Conservation (phyloP, 2,888 invertebrate genomes). For the Thymelicus lineola region DNA sequence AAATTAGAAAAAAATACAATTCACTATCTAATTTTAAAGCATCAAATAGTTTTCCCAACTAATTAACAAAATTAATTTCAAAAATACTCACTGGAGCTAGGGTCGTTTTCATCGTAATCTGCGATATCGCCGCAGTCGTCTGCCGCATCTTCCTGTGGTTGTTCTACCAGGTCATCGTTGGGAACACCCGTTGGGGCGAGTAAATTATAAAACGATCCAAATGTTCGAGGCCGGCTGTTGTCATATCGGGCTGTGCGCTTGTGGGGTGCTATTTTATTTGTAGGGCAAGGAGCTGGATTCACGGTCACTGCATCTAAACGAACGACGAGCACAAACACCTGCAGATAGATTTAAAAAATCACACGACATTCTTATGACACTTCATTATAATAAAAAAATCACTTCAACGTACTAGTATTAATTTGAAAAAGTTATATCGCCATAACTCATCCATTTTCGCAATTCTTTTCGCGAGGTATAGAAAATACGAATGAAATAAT, state of each 20-base stretch:
- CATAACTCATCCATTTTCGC: constrained; percentile 19
- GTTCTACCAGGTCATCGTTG: constrained; percentile 61
- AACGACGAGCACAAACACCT: constrained; percentile 49
- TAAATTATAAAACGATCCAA: constrained; percentile 65
- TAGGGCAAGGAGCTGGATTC: constrained; percentile 67
- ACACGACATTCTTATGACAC: constrained; percentile 15
- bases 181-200: constrained; percentile 53
- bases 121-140: constrained; percentile 78
- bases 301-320: constrained; percentile 64
- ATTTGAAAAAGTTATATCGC: constrained; percentile 24
- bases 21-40: no score
- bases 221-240: constrained; percentile 58
- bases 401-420: constrained; percentile 39
- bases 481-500: constrained; percentile 14
- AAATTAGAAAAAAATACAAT: no score
- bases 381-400: constrained; percentile 17
- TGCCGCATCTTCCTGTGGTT: constrained; percentile 67
- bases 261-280: constrained; percentile 78
- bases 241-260: constrained; percentile 54
- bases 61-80: no score
- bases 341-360: constrained; percentile 47
- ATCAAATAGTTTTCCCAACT: no score
- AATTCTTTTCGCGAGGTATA: neutral
- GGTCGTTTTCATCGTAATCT: constrained; percentile 77
- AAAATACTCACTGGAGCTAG: constrained; percentile 66